Evolutionary conservation across 2,113 vertebrate species (phyloP).

Genomic region (Gadus chalcogrammus): DNA sequence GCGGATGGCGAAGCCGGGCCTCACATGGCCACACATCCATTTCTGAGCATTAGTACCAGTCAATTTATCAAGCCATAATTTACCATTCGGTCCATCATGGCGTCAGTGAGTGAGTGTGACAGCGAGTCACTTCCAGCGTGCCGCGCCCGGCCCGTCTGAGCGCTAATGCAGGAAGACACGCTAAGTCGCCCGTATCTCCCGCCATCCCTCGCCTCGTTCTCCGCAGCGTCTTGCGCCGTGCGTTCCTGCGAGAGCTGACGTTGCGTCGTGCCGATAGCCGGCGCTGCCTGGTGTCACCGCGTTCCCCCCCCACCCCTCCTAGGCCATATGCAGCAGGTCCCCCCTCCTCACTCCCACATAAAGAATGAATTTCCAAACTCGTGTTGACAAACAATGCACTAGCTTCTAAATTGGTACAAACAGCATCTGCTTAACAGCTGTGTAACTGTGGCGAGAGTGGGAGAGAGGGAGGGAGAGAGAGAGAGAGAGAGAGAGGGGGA

Average conservation of each 20-base stretch:
- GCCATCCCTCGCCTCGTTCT: too few relatives aligned
- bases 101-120: constrained; percentile 34
- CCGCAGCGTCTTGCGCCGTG: too few relatives aligned
- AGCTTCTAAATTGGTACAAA: constrained; percentile 71
- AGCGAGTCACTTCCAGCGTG: constrained; percentile 46
- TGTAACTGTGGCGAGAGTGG: constrained; percentile 46
- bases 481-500: not conserved
- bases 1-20: constrained; percentile 42
- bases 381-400: constrained; percentile 72
- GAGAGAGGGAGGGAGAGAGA: constrained; percentile 2
- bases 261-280: too few relatives aligned
- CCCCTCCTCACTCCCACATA: constrained; percentile 43
- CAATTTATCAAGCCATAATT: constrained; percentile 64
- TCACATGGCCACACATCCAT: constrained; percentile 40
- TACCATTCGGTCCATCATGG: constrained; percentile 37
- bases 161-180: constrained; percentile 32
- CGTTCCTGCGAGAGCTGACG: too few relatives aligned
- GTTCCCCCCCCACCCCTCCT: too few relatives aligned
- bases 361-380: constrained; percentile 70
- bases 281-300: too few relatives aligned
- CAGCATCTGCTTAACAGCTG: constrained; percentile 73
- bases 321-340: not conserved
- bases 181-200: constrained; percentile 18
- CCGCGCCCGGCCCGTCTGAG: constrained; percentile 25
- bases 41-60: constrained; percentile 61